Evolutionary conservation across 2,888 invertebrate species (phyloP).

Genomic region (Lycocerus yunnanus): DNA sequence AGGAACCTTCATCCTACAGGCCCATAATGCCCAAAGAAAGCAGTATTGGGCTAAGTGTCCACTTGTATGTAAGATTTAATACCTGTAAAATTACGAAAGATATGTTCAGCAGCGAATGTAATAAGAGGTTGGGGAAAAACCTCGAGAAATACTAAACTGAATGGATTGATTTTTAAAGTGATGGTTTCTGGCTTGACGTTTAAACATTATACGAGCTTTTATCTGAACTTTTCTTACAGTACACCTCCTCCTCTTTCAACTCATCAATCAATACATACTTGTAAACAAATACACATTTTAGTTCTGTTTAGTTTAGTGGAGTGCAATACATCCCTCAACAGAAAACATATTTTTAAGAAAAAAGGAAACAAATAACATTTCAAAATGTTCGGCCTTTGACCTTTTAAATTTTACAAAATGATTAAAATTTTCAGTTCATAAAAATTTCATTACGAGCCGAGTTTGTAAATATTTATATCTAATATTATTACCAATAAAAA

Average conservation of each 20-base stretch:
- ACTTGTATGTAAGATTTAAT: no score
- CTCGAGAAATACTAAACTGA: neutral
- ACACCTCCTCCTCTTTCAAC: neutral
- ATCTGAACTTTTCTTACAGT: neutral
- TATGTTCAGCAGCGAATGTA: no score
- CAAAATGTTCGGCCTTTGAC: neutral
- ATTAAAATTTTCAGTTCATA: neutral
- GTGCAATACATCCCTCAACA: neutral
- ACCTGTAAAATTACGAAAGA: no score
- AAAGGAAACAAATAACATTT: neutral
- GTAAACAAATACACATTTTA: neutral
- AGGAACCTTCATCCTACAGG: no score
- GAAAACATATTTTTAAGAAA: neutral
- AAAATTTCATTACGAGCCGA: slow-evolving; percentile 1
- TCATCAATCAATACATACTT: neutral
- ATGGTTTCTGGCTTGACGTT: neutral
- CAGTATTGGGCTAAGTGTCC: no score
- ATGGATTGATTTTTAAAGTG: neutral
- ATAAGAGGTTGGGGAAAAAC: neutral
- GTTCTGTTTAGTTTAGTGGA: neutral
- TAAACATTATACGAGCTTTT: neutral
- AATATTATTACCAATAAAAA: slow-evolving; percentile 32
- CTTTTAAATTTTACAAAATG: neutral
- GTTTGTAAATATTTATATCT: neutral
- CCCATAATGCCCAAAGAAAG: no score